These are phyloP conservation scores for Pangasius sanitwongsei DNA, from an alignment of 2,797 vertebrate genomes.

Conservation along the genomic window DNA sequence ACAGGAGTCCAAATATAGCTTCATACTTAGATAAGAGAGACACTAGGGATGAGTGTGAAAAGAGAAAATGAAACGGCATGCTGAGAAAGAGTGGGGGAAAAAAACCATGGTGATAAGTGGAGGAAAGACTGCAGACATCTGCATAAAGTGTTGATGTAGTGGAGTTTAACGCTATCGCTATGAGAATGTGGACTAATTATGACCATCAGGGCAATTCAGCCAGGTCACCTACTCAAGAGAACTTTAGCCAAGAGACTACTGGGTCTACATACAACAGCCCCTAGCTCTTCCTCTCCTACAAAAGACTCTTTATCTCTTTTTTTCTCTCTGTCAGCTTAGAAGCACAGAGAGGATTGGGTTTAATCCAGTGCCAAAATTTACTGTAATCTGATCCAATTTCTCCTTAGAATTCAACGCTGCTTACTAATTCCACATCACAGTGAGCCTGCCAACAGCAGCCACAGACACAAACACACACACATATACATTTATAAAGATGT, in stretches of 20 bases:
- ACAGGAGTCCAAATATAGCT: constrained; percentile 30
- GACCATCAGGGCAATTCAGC: constrained; percentile 18
- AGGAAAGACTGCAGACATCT: constrained; percentile 1
- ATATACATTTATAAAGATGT: not conserved
- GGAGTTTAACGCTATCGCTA: constrained; percentile 1
- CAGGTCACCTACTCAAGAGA: not conserved
- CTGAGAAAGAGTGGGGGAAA: not conserved
- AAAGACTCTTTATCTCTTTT: not conserved
- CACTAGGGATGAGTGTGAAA: constrained; percentile 7
- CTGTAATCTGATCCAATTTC: constrained; percentile 62
- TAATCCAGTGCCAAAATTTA: constrained; percentile 58
- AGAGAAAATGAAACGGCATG: constrained; percentile 32
- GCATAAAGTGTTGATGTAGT: not conserved
- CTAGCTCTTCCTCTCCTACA: not conserved
- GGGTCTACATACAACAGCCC: not conserved
- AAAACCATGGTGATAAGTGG: not conserved
- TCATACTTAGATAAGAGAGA: constrained; percentile 9
- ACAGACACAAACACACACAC: constrained; percentile 18
- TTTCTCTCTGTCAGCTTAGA: constrained; percentile 31
- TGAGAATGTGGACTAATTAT: constrained; percentile 32
- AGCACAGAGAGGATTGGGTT: constrained; percentile 42
- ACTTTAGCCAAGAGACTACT: constrained; percentile 18
- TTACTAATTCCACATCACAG: constrained; percentile 56
- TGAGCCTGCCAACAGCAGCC: constrained; percentile 40
- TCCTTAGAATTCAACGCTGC: constrained; percentile 47